Evolutionary conservation across 2,797 vertebrate species (phyloP).

Genomic region (Sarcophilus harrisii): DNA sequence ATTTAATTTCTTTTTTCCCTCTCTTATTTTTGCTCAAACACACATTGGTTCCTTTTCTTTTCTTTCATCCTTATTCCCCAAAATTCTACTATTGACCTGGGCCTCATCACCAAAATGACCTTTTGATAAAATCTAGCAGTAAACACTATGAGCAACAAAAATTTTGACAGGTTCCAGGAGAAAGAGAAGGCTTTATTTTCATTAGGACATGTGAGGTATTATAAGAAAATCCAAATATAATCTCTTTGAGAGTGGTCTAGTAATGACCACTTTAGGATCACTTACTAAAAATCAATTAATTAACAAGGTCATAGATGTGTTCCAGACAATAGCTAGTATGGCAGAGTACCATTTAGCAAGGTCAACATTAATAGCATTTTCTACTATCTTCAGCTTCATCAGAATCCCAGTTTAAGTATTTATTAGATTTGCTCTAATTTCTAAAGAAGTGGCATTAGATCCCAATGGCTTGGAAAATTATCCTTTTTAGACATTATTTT

Average conservation of each 20-base stretch:
- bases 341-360: neutral
- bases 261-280: neutral
- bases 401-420: neutral
- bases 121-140: neutral
- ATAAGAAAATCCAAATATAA: neutral
- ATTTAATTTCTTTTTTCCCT: neutral
- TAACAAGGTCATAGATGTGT: neutral
- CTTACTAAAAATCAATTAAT: neutral
- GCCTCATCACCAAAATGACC: neutral
- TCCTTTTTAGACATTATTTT: neutral
- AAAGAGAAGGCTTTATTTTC: neutral
- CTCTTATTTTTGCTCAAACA: neutral
- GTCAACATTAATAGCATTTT: neutral
- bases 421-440: neutral
- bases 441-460: neutral
- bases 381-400: neutral
- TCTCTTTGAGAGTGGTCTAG: neutral
- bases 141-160: neutral
- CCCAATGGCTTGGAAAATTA: neutral
- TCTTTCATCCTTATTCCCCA: neutral
- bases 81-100: neutral
- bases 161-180: neutral
- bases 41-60: neutral
- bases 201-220: neutral
- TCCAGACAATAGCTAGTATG: neutral